Evolutionary conservation across 2,797 vertebrate species (phyloP).

Genomic region (Phrynocephalus vlangalii): DNA sequence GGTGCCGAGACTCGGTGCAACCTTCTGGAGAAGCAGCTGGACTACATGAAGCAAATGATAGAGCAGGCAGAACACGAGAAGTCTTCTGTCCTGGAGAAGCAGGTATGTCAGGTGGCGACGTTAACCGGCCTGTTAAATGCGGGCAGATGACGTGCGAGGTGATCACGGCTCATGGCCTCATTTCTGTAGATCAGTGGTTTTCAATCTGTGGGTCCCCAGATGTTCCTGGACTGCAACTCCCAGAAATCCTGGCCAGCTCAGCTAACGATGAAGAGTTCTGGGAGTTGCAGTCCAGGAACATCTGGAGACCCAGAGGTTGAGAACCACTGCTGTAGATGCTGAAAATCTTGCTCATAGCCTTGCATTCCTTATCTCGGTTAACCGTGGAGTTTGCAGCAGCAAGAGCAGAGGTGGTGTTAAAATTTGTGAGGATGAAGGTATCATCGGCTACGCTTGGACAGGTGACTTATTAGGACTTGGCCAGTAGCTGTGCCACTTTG

Average conservation of each 20-base stretch:
- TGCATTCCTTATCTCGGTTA: background rate
- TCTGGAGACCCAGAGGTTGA: no score
- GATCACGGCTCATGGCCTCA: no score
- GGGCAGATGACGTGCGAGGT: background rate
- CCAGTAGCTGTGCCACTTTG: no score
- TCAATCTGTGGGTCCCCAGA: no score
- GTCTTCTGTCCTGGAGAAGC: slow-evolving; percentile 83
- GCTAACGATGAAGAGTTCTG: no score
- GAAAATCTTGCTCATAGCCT: no score
- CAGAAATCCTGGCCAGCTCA: no score
- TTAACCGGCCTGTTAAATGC: slow-evolving; percentile 1
- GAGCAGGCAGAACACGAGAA: slow-evolving; percentile 86
- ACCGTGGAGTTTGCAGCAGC: background rate
- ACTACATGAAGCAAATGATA: slow-evolving; percentile 90
- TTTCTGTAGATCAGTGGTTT: background rate
- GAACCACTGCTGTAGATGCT: background rate
- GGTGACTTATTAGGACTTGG: no score
- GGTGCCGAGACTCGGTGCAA: slow-evolving; percentile 89
- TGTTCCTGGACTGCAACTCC: no score
- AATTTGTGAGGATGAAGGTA: background rate
- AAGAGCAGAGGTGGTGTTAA: background rate
- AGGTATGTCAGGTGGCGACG: slow-evolving; percentile 77
- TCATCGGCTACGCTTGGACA: no score
- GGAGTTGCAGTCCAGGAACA: no score
- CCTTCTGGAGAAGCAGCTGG: slow-evolving; percentile 91